A percentile compares a stretch with the other conserved stretches of the same genome.
Conservation (phyloP, 2,888 invertebrate species). For the Drosophila greeni region DNA sequence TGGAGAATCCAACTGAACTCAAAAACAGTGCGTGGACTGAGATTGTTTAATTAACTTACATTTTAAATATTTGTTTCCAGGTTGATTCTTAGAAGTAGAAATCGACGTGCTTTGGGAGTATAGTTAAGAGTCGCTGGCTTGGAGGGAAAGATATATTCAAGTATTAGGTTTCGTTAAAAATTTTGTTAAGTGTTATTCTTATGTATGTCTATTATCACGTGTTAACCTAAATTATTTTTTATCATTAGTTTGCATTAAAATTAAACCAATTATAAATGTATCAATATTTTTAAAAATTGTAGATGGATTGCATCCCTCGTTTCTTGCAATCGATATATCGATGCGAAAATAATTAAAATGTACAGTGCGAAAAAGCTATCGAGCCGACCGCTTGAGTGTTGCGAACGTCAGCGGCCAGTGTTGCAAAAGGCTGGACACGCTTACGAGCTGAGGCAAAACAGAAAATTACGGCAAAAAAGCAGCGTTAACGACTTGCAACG, state of each 20-base stretch:
- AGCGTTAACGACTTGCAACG: conserved; percentile 50
- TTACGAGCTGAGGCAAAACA: conserved; percentile 42
- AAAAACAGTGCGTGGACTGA: background rate
- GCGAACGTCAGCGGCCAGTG: conserved; percentile 18
- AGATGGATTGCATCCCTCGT: background rate
- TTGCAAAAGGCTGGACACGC: conserved; percentile 25
- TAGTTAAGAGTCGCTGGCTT: background rate
- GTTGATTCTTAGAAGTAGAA: background rate
- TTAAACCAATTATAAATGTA: background rate
- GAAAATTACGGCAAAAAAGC: conserved; percentile 50
- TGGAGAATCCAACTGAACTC: background rate
- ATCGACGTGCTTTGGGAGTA: background rate
- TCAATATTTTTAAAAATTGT: background rate
- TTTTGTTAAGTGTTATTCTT: conserved; percentile 17
- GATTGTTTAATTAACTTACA: too few species aligned
- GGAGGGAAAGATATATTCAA: conserved; percentile 16
- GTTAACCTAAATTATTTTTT: conserved; percentile 1
- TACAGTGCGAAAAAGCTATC: conserved; percentile 2
- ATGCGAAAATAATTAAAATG: background rate
- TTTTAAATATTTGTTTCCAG: background rate
- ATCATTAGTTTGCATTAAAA: background rate
- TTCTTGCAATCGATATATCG: conserved; percentile 3
- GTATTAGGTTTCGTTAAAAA: conserved; percentile 20
- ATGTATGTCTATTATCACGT: conserved; percentile 3
- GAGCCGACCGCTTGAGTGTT: conserved; percentile 24